These are phyloP conservation scores for Caloenas nicobarica DNA, from an alignment of 2,113 vertebrate species.

Conservation along the genomic window DNA sequence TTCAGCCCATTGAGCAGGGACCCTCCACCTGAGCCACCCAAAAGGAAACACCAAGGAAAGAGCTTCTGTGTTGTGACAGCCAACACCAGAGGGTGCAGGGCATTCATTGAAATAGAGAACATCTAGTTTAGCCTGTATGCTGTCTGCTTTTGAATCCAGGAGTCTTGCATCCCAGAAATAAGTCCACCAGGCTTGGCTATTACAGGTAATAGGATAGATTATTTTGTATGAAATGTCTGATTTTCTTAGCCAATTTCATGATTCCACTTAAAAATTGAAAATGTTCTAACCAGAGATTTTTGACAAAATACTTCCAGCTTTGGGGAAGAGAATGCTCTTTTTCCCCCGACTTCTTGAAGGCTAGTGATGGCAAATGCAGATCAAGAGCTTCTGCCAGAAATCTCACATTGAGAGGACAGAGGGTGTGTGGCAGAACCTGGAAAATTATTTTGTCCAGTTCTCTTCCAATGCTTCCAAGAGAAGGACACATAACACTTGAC, in stretches of 20 bases:
- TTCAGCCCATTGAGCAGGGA: neutral
- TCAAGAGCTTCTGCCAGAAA: neutral
- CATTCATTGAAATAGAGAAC: neutral
- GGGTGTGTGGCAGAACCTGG: neutral
- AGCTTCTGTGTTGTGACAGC: neutral
- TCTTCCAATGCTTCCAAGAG: neutral
- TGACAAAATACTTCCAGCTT: neutral
- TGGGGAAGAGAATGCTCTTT: neutral
- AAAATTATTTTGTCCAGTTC: neutral
- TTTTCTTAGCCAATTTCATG: neutral
- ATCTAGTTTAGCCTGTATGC: neutral
- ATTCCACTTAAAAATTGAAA: neutral
- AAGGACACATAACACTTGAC: neutral
- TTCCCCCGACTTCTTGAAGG: neutral
- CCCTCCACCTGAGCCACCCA: neutral
- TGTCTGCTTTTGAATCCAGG: neutral
- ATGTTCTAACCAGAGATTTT: neutral
- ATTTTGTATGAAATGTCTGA: neutral
- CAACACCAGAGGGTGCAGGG: slow-evolving; percentile 7
- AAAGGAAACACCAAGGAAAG: neutral
- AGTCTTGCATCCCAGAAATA: neutral
- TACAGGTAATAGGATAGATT: neutral
- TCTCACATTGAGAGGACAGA: neutral
- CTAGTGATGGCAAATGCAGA: neutral
- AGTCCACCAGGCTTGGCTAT: neutral